Conservation (phyloP, 2,888 invertebrate genomes). For the Cephus pulcher region DNA sequence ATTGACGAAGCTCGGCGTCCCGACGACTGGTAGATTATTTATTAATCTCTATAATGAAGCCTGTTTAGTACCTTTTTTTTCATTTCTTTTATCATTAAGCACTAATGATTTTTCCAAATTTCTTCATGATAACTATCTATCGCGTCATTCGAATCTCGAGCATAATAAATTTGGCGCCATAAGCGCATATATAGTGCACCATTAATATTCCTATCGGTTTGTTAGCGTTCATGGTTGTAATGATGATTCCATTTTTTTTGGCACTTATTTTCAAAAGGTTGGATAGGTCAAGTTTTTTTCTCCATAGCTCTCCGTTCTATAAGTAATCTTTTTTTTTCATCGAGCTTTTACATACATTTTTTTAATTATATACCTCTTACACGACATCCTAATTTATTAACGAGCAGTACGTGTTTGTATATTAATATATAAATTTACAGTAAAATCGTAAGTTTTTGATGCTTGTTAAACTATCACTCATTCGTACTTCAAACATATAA, state of each 20-base stretch:
- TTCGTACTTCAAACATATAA: neutral
- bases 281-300: neutral
- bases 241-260: neutral
- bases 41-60: slow-evolving; percentile 10
- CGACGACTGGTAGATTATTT: slow-evolving; percentile 69
- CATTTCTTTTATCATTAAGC: neutral
- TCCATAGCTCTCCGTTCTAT: neutral
- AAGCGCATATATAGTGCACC: neutral
- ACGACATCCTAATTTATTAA: neutral
- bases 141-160: neutral
- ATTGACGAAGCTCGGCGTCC: slow-evolving; percentile 73
- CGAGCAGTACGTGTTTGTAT: neutral
- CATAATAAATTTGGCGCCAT: neutral
- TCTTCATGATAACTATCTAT: neutral
- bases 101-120: neutral
- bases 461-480: neutral
- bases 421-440: neutral
- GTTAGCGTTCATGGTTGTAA: neutral
- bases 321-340: neutral
- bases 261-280: neutral
- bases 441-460: neutral
- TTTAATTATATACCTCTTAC: neutral
- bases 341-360: neutral
- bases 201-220: neutral
- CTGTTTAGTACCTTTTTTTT: slow-evolving; percentile 52